Evolutionary conservation across 2,113 vertebrate genomes (phyloP).

Genomic region (Brachypodius melanocephalos): DNA sequence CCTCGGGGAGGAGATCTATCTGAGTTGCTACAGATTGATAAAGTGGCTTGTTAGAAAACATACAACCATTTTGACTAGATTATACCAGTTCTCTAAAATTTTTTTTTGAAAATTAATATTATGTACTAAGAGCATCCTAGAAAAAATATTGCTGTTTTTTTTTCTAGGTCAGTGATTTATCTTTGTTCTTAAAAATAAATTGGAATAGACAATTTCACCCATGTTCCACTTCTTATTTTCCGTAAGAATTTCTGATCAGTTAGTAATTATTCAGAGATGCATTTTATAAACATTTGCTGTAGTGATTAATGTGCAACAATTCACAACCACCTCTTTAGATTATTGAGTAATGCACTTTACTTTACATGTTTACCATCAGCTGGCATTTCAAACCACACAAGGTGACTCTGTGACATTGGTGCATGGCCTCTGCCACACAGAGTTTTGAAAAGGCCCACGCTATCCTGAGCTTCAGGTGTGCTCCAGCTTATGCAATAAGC

Average conservation of each 20-base stretch:
- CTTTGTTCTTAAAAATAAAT: background rate
- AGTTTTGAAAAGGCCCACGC: background rate
- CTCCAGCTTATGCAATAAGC: background rate
- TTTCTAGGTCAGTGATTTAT: background rate
- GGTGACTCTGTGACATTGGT: background rate
- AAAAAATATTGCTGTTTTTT: background rate
- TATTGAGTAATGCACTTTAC: background rate
- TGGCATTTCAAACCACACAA: background rate
- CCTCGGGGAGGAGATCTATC: background rate
- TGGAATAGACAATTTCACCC: background rate
- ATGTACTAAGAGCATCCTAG: background rate
- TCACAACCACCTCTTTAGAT: background rate
- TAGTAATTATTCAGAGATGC: background rate
- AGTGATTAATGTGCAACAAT: constrained; percentile 31
- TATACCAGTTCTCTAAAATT: background rate
- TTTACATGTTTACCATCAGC: background rate
- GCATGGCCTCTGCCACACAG: background rate
- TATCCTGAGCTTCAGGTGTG: background rate
- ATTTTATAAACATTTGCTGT: constrained; percentile 25
- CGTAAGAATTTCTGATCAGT: background rate
- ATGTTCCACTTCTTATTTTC: background rate
- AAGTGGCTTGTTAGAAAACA: background rate
- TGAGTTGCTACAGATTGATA: background rate
- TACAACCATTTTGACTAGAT: background rate
- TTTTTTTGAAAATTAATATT: background rate